Conservation (phyloP, 2,797 vertebrate genomes). For the Anas bernieri region DNA sequence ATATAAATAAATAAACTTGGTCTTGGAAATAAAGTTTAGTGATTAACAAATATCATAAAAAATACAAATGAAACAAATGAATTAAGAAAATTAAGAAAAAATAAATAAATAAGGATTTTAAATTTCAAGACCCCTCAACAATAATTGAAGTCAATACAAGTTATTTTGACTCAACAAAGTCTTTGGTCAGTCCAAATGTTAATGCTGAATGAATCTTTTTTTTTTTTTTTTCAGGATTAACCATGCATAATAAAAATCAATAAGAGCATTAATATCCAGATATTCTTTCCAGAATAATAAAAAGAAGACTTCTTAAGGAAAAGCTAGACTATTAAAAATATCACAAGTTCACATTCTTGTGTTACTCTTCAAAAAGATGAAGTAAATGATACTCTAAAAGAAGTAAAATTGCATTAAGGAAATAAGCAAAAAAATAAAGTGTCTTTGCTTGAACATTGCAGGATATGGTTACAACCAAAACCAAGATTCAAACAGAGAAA, state of each 20-base stretch:
- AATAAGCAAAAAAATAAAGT: neutral
- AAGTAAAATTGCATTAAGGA: neutral
- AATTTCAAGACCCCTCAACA: neutral
- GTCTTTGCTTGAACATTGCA: neutral
- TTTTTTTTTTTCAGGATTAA: neutral
- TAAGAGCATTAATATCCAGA: neutral
- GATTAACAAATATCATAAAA: neutral
- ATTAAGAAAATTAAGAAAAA: too few relatives aligned
- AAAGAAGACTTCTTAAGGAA: neutral
- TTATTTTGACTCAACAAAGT: neutral
- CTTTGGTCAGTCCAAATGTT: neutral
- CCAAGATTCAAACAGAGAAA: neutral
- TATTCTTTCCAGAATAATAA: neutral
- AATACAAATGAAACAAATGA: neutral
- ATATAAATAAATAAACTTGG: neutral
- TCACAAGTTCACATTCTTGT: neutral
- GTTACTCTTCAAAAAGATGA: neutral
- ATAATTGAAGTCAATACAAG: neutral
- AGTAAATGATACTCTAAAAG: neutral
- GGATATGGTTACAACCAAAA: neutral
- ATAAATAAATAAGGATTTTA: neutral
- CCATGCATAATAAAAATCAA: neutral
- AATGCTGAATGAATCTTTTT: neutral
- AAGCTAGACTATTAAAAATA: neutral
- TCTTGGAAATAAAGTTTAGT: neutral